Evolutionary conservation across 2,888 invertebrate species (phyloP).

Genomic region (Stramonita haemastoma): DNA sequence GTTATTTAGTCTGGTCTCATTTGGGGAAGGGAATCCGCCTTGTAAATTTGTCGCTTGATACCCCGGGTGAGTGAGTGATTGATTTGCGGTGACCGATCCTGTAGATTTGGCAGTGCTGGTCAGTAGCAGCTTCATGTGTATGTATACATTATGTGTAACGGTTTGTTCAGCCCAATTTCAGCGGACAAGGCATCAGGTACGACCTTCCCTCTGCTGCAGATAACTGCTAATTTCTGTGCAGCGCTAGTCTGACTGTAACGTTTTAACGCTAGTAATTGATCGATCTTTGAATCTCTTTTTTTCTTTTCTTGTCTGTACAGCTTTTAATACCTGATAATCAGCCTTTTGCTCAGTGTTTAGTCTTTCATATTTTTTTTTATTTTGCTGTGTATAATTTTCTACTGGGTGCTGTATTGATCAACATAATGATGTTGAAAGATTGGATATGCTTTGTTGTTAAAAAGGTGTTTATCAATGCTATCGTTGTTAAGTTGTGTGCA

Average conservation of each 20-base stretch:
- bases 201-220: background rate
- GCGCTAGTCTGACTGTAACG: constrained; percentile 5
- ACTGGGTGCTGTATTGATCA: too few relatives aligned
- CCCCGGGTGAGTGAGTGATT: background rate
- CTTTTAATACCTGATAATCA: background rate
- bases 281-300: background rate
- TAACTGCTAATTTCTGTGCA: background rate
- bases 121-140: background rate
- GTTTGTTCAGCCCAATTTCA: background rate
- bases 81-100: background rate
- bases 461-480: too few relatives aligned
- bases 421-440: too few relatives aligned
- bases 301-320: background rate
- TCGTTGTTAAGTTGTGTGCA: too few relatives aligned
- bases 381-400: too few relatives aligned
- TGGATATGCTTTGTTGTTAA: too few relatives aligned
- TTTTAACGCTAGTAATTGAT: too few relatives aligned
- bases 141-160: too few relatives aligned
- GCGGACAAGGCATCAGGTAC: constrained; percentile 6
- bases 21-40: background rate
- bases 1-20: too few relatives aligned
- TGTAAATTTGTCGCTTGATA: background rate
- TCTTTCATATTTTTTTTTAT: too few relatives aligned
- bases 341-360: background rate
- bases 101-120: background rate